Evolutionary conservation across 2,797 vertebrate genomes (phyloP), one percentile per base, ranked within the genome.

Genomic region (Pseudopleuronectes americanus): DNA sequence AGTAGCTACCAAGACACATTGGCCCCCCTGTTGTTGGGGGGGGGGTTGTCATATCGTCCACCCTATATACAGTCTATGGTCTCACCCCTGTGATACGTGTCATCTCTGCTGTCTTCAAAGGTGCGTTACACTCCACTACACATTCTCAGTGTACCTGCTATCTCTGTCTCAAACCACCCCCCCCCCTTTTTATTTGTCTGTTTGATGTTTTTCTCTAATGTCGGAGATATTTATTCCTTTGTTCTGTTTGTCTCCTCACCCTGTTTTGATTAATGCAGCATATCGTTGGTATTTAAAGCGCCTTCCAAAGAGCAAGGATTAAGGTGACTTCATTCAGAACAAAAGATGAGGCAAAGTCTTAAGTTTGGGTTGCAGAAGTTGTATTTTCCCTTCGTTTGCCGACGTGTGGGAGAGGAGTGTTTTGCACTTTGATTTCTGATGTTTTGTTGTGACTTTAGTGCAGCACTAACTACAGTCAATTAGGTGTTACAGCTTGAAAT

Each of bases 261-360:
- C 65, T 47, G 75, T 80, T 74, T 70, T 65, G 57, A 57, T 64
- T 78, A 72, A 79, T 65, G 38, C 55, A 21, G 58, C 66, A n/a
- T 70, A 75, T 68, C 52, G 26, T 36, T 26, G 31, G 64, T 85
- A 83, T 87, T 87, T 88, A 80, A 53, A 78, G 72, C 67, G 31
- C 33, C 63, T 85, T 81, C 66, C 80, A 76, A 78, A 78, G 68
- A 70, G 69, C 71, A 36, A 36, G 67, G 63, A 87, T 79, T 79
- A 74, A 80, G 66, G 76, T 69, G 79, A 64, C 62, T 80, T 84
- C 57, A 55, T 64, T 73, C 43, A 53, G 55, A 61, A 74, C 62
- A 61, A 78, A 79, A 60, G 57, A 76, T 17, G 58, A 73, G 62
- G 45, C 56, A 24, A 52, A 64, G 45, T 76, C 57, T 76, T 61